Conservation (phyloP, 2,888 invertebrate genomes). For the Auanema sp. region DNA sequence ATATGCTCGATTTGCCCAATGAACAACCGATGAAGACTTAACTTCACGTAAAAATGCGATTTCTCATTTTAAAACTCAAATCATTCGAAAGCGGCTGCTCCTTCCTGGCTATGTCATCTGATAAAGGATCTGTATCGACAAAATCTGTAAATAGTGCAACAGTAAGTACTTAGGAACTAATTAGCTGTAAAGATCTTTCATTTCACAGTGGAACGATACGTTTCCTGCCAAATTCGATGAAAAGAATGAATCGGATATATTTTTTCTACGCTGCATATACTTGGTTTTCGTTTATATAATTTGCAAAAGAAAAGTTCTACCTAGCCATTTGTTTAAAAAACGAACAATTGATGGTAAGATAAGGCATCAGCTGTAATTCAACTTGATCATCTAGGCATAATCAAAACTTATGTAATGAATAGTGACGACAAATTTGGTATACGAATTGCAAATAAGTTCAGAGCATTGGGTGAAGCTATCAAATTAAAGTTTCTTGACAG, state of each 20-base stretch:
- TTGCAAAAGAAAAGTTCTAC: constrained; percentile 13
- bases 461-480: constrained; percentile 13
- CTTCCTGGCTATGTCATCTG: no score
- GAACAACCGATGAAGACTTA: no score
- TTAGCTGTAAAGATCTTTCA: no score
- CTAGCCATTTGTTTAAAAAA: constrained; percentile 14
- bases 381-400: constrained; percentile 14
- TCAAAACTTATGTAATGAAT: constrained; percentile 3
- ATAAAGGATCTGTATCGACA: no score
- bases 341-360: constrained; percentile 14
- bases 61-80: no score
- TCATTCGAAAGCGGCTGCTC: no score
- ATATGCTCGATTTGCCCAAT: no score
- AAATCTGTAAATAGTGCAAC: no score
- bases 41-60: no score
- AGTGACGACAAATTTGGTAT: neutral
- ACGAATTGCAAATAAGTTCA: constrained; percentile 4
- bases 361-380: neutral
- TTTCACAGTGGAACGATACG: constrained; percentile 12
- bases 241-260: constrained; percentile 14
- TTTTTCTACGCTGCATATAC: constrained; percentile 19
- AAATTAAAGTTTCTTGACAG: constrained; percentile 15
- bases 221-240: constrained; percentile 24
- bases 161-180: no score
- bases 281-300: constrained; percentile 19